These are phyloP conservation scores for Plebejus melissa DNA, from an alignment of 2,888 invertebrate genomes.

Conservation along the genomic window DNA sequence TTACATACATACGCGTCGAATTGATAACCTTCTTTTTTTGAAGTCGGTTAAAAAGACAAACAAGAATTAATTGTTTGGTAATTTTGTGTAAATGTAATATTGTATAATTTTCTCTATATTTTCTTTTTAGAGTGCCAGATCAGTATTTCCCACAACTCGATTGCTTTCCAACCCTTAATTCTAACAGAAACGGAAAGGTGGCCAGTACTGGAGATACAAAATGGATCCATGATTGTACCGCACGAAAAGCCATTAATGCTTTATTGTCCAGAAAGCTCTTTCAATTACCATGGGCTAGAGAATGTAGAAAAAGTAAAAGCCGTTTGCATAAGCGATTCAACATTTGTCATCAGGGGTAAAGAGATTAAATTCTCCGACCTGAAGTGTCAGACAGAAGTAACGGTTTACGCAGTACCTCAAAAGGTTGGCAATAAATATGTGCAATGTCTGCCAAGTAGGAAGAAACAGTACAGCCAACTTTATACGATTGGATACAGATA, in stretches of 20 bases:
- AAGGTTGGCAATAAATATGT: not conserved
- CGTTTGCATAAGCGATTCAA: not conserved
- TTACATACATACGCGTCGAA: too few relatives aligned
- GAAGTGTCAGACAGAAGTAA: not conserved
- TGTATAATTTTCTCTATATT: not conserved
- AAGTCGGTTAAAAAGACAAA: not conserved
- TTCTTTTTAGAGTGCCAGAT: slow-evolving; percentile 6
- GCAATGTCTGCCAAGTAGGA: not conserved
- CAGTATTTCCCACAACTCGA: not conserved
- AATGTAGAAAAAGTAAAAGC: not conserved
- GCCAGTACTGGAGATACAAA: not conserved
- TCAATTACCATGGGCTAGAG: not conserved
- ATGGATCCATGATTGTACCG: not conserved
- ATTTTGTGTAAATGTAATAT: not conserved
- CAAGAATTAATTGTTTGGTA: not conserved
- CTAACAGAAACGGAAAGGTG: not conserved
- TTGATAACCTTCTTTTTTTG: too few relatives aligned
- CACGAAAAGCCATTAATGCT: not conserved
- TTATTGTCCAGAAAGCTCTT: not conserved
- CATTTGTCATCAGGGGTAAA: not conserved
- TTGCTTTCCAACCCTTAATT: slow-evolving; percentile 9
- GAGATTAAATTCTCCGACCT: not conserved
- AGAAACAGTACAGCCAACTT: not conserved
- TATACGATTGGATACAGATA: not conserved
- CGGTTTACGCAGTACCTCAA: not conserved